Evolutionary conservation across 2,113 vertebrate genomes (phyloP), one percentile per base, ranked within the genome.

Genomic region (Colaptes auratus): DNA sequence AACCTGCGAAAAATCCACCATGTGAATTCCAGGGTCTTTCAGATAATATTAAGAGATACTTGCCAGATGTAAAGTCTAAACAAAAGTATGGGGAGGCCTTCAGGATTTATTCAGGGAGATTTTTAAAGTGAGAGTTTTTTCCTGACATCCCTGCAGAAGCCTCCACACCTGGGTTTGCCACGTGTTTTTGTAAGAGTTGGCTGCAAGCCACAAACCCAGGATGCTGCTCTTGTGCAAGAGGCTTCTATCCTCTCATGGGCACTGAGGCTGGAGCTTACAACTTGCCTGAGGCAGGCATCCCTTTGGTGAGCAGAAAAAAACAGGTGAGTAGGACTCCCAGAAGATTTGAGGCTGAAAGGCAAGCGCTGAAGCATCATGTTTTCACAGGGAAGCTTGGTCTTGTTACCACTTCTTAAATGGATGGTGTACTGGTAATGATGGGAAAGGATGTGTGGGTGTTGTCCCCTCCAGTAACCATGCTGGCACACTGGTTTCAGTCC

Each of bases 221-320:
- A 58, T 33, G 15, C n/a, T 28, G 39, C 6, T 0, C 31, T 82
- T 63, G 59, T 31, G 25, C 53, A 83, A 60, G 36, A 73, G 15
- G 21, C 77, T 76, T 65, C 53, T 78, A 65, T 61, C 13, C 56
- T 27, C 18, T 33, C 55, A 52, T 1, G 2, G 30, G 14, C 12
- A 27, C 42, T 0, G 3, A 48, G 72, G 28, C 0, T 0, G 0
- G 28, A 67, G 3, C 21, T 66, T 9, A 9, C 0, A 0, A 2
- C 19, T 61, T 73, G 12, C 33, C 44, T 53, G 30, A 63, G 28
- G 14, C 16, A 28, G 33, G 48, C 28, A 90, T 4, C 28, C 7
- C 9, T 73, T 10, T 13, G 1, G 2, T 12, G 55, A 42, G 12
- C 27, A 46, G 28, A n/a, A 52, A 36, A 13, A 59, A 59, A 24